Base-by-base conservation (phyloP, 2,888 invertebrate genomes). In the Agonopterix alstromeriana region DNA sequence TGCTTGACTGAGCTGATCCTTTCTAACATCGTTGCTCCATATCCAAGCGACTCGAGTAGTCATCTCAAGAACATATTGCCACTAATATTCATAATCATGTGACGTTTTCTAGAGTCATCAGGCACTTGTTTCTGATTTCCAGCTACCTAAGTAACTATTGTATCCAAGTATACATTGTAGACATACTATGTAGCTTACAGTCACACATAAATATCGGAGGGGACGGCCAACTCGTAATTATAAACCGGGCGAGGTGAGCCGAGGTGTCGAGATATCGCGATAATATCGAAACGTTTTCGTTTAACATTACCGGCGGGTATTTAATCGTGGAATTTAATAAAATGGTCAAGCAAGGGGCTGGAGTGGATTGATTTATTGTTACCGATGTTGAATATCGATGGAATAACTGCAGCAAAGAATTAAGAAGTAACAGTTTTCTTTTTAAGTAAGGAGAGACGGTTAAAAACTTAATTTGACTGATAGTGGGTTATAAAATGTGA, bases 261-360 rank as follows among this genome's bases (percentile, higher is more conserved):
- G 73, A 77, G 76, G 77, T 82, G 82, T 76, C 77, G 79, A 77
- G 77, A 75, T 72, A 73, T 73, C 74, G 70, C 73, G 84, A 84
- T 84, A 77, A 65, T 73, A 82, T 84, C 83, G 70, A 65, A 73
- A 61, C 71, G 70, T 71, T 76, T 73, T 73, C 70, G 67, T 70
- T 73, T 72, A 70, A 71, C 70, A 65, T 70, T 66, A 70, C 72
- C 73, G 70, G 63, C 70, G 68, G 71, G 66, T 72, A 71, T 80
- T 81, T 80, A 75, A 78, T 77, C 77, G 72, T 43, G 65, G 75
- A 81, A 82, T 83, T 82, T 77, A 81, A 81, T 84, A 81, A 80
- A 80, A 77, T 67, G 70, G 67, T 73, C 70, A 68, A 68, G 63
- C 53, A 57, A 58, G 58, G 56, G 57, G 46, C 54, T 54, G 56